Evolutionary conservation across 2,888 invertebrate genomes (phyloP).

Genomic region (Saturnia pavonia): DNA sequence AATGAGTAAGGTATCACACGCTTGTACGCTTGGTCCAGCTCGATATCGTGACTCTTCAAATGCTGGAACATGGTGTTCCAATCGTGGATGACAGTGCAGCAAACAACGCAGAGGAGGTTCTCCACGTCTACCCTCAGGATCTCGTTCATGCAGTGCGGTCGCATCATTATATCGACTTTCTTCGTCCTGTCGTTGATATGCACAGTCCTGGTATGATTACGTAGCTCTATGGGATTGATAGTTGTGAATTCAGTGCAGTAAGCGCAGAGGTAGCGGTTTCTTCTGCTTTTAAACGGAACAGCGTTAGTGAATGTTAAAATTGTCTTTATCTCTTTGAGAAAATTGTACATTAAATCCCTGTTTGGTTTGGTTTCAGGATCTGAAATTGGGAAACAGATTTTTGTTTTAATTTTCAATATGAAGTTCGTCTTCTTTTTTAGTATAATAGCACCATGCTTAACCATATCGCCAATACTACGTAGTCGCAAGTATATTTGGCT

Average conservation of each 20-base stretch:
- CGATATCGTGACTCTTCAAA: constrained; percentile 42
- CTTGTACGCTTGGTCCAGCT: constrained; percentile 48
- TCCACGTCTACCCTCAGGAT: constrained; percentile 56
- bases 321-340: constrained; percentile 49
- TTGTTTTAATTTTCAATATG: background rate
- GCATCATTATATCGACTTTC: constrained; percentile 46
- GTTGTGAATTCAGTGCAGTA: constrained; percentile 52
- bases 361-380: background rate
- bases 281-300: constrained; percentile 53
- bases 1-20: constrained; percentile 51
- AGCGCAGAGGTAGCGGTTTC: constrained; percentile 47
- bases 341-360: constrained; percentile 29
- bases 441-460: no score
- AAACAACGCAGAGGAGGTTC: constrained; percentile 48
- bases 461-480: no score
- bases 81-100: constrained; percentile 33
- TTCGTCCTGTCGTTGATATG: constrained; percentile 41
- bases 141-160: constrained; percentile 55
- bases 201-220: constrained; percentile 43
- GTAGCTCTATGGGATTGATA: constrained; percentile 46
- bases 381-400: background rate
- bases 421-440: no score
- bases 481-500: no score
- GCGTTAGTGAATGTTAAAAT: constrained; percentile 57
- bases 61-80: constrained; percentile 63